Percentiles rank a stretch among this genome's conserved stretches.
These are phyloP conservation scores for Zoanthus sansibaricus DNA, from an alignment of 92 coral and sea anemone species.

Conservation along the genomic window DNA sequence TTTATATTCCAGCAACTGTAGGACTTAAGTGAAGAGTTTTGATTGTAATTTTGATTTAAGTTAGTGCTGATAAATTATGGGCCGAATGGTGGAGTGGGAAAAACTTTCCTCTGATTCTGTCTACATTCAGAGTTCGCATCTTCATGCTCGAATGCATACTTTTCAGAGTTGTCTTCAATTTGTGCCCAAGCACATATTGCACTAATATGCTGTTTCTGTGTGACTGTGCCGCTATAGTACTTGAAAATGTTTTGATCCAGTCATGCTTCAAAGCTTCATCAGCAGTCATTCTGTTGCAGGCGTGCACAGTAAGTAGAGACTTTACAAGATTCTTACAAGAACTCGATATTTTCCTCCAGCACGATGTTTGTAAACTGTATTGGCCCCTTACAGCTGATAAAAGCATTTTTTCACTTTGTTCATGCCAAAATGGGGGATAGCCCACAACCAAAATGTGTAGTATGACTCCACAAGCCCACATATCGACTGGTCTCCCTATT, in stretches of 20 bases:
- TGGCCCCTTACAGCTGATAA: slow-evolving; percentile 86
- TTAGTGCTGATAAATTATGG: slow-evolving; percentile 70
- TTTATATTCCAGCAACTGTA: too few species aligned
- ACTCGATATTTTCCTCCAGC: slow-evolving; percentile 73
- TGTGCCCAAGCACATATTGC: slow-evolving; percentile 37
- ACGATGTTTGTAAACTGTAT: slow-evolving; percentile 69
- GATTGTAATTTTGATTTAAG: not conserved
- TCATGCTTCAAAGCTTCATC: slow-evolving; percentile 85
- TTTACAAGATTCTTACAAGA: slow-evolving; percentile 82
- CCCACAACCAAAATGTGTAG: slow-evolving; percentile 84
- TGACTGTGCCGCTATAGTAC: slow-evolving; percentile 4
- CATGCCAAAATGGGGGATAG: slow-evolving; percentile 96
- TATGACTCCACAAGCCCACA: slow-evolving; percentile 95
- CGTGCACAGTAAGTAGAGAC: slow-evolving; percentile 69
- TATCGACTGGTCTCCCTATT: slow-evolving; percentile 91
- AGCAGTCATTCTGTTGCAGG: slow-evolving; percentile 75
- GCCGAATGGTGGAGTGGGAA: slow-evolving; percentile 90
- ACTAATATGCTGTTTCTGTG: slow-evolving; percentile 21
- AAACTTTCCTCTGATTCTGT: slow-evolving; percentile 74
- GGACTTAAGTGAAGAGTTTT: too few species aligned
- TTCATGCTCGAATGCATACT: slow-evolving; percentile 84
- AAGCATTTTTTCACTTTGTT: slow-evolving; percentile 77
- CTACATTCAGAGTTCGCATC: slow-evolving; percentile 71
- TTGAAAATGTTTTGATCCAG: slow-evolving; percentile 65
- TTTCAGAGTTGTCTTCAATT: slow-evolving; percentile 74